Evolutionary conservation across 2,888 invertebrate genomes (phyloP).

Genomic region (Chaitophorus viminalis): DNA sequence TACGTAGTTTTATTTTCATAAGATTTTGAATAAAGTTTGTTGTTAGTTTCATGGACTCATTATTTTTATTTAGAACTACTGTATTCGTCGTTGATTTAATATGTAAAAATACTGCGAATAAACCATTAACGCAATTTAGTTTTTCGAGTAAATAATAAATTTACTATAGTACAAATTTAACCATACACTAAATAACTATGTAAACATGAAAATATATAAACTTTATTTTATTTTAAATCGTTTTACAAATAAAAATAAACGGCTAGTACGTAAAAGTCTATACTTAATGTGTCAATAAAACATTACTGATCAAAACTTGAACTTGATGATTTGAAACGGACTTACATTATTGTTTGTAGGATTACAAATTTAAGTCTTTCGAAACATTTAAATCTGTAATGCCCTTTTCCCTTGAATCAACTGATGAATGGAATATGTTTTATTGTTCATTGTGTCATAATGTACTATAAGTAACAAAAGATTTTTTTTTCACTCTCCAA

Average conservation of each 20-base stretch:
- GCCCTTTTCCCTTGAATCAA: too few relatives aligned
- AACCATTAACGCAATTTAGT: not conserved
- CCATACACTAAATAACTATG: not conserved
- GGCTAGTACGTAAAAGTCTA: not conserved
- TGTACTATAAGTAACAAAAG: too few relatives aligned
- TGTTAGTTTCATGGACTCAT: not conserved
- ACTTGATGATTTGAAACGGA: too few relatives aligned
- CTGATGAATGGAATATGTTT: too few relatives aligned
- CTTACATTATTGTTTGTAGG: too few relatives aligned
- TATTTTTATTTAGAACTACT: not conserved
- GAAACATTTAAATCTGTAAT: too few relatives aligned
- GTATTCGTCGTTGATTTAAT: not conserved
- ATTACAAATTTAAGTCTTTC: too few relatives aligned
- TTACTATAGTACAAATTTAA: not conserved
- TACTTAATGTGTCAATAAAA: not conserved
- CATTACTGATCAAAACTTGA: too few relatives aligned
- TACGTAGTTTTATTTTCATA: not conserved
- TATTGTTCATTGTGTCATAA: too few relatives aligned
- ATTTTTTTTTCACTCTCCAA: not conserved
- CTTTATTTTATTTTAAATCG: not conserved
- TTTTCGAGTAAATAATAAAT: not conserved
- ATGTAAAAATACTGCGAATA: not conserved
- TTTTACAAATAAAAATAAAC: not conserved
- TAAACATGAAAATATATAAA: not conserved
- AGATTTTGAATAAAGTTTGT: not conserved